Conservation (phyloP, 2,888 invertebrate species). For the Pycnomerus fuliginosus region DNA sequence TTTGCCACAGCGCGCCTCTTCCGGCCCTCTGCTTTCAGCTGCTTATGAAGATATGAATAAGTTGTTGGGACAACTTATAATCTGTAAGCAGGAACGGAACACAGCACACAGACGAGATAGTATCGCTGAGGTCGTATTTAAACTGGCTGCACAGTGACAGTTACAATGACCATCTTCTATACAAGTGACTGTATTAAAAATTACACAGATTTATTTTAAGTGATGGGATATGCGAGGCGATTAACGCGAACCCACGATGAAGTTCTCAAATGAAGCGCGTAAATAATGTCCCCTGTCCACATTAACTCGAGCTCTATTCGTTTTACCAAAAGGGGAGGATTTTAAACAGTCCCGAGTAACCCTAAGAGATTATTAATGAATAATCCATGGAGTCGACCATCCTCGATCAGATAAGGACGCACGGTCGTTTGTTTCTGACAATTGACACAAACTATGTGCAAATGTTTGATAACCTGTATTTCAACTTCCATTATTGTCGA, state of each 20-base stretch:
- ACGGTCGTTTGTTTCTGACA: slow-evolving; percentile 48
- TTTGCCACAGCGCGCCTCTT: slow-evolving; percentile 2
- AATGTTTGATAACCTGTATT: slow-evolving; percentile 51
- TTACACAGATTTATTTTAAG: slow-evolving; percentile 20
- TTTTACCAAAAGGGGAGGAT: no score
- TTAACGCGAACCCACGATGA: no score
- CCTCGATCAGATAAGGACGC: slow-evolving; percentile 44
- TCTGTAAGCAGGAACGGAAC: slow-evolving; percentile 36
- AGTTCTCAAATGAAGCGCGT: background rate
- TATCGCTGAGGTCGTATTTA: slow-evolving; percentile 36
- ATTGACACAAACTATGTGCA: slow-evolving; percentile 51
- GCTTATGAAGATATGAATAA: slow-evolving; percentile 28
- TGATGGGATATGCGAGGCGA: slow-evolving; percentile 7
- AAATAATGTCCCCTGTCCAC: no score
- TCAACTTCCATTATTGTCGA: slow-evolving; percentile 49
- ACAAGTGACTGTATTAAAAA: slow-evolving; percentile 43
- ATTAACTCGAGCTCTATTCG: no score
- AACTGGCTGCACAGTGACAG: slow-evolving; percentile 36
- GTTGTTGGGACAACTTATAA: slow-evolving; percentile 39
- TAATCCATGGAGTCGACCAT: slow-evolving; percentile 33
- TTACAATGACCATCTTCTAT: slow-evolving; percentile 40
- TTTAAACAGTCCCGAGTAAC: no score
- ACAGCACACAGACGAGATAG: slow-evolving; percentile 34
- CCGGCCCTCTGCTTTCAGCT: slow-evolving; percentile 1
- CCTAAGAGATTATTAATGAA: slow-evolving; percentile 3